These are phyloP conservation scores for Elysia crispata DNA, from an alignment of 2,888 invertebrate species.

Conservation along the genomic window DNA sequence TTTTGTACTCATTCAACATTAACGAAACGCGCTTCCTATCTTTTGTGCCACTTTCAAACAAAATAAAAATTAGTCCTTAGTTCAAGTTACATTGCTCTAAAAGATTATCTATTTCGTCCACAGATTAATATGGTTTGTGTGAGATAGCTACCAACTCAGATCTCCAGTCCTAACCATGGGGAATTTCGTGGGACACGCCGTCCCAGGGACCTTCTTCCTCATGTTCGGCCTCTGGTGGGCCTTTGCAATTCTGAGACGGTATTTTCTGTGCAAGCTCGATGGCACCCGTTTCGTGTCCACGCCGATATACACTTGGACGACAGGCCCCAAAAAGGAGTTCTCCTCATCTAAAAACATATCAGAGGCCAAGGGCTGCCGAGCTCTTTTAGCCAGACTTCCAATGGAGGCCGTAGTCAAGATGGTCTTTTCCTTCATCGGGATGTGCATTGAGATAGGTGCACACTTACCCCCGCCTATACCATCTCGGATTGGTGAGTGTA, in stretches of 20 bases:
- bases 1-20: too few relatives aligned
- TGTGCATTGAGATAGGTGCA: conserved; percentile 29
- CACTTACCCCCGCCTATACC: conserved; percentile 27
- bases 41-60: too few relatives aligned
- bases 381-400: conserved; percentile 33
- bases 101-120: conserved; percentile 15
- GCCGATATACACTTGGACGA: not conserved
- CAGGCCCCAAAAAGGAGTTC: too few relatives aligned
- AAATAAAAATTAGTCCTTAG: too few relatives aligned
- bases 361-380: not conserved
- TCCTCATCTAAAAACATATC: too few relatives aligned
- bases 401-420: conserved; percentile 35
- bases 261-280: not conserved
- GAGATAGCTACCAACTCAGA: not conserved
- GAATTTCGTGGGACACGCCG: conserved; percentile 25
- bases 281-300: conserved; percentile 30
- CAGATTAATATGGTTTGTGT: too few relatives aligned
- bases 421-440: conserved; percentile 27
- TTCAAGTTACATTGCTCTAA: not conserved
- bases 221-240: conserved; percentile 40
- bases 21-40: too few relatives aligned
- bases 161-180: conserved; percentile 3
- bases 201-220: conserved; percentile 42
- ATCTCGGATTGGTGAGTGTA: too few relatives aligned
- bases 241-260: conserved; percentile 16